Evolutionary conservation across 1,140 invertebrate species (phyloP).

Genomic region (Holotrichia oblita): DNA sequence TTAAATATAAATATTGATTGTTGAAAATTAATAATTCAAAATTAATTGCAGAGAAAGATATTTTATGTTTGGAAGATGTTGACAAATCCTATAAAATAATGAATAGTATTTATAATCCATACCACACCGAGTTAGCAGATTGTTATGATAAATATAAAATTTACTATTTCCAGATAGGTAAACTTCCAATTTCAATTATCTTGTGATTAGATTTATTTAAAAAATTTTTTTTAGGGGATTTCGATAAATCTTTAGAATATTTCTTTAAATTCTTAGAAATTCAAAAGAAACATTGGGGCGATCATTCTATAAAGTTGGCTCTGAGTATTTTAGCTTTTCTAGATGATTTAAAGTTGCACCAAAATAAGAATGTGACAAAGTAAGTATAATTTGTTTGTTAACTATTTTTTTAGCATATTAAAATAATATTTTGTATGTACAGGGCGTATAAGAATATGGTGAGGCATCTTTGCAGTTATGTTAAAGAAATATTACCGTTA

Average conservation of each 20-base stretch:
- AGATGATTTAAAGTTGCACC: not conserved
- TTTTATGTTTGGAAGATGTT: not conserved
- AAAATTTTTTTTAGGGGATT: not conserved
- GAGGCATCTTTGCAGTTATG: not conserved
- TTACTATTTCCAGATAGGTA: slow-evolving; percentile 9
- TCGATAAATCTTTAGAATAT: not conserved
- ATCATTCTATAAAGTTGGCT: not conserved
- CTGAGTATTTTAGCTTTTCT: not conserved
- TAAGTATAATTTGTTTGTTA: slow-evolving; percentile 1
- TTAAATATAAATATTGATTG: not conserved
- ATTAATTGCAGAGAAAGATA: not conserved
- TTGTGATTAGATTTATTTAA: too few relatives aligned
- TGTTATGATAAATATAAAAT: slow-evolving; percentile 17
- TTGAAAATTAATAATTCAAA: not conserved
- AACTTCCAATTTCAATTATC: not conserved
- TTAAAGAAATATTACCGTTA: slow-evolving; percentile 1
- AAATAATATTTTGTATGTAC: not conserved
- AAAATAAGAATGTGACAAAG: too few relatives aligned
- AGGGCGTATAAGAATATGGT: not conserved
- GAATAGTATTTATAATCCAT: slow-evolving; percentile 9
- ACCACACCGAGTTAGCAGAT: not conserved
- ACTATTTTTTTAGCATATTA: too few relatives aligned
- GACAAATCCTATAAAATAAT: slow-evolving; percentile 4
- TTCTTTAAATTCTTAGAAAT: not conserved
- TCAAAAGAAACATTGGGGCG: not conserved